Evolutionary conservation across 2,797 vertebrate species (phyloP).

Genomic region (Lagodon rhomboides): DNA sequence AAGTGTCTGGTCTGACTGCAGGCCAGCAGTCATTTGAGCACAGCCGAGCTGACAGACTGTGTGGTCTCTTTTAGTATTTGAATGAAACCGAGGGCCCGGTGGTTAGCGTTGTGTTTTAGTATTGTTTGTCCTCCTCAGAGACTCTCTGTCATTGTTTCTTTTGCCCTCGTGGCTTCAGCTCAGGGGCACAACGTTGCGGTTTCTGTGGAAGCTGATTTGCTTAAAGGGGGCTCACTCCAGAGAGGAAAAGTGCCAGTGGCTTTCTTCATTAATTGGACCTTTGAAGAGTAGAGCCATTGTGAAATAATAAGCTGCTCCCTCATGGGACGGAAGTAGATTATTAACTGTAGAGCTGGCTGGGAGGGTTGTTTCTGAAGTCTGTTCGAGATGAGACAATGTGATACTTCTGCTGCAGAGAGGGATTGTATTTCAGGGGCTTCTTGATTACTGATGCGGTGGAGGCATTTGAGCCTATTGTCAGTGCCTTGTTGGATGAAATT

Average conservation of each 20-base stretch:
- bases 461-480: slow-evolving; percentile 14
- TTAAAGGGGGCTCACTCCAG: slow-evolving; percentile 54
- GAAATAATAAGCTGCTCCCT: slow-evolving; percentile 67
- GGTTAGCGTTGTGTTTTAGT: slow-evolving; percentile 27
- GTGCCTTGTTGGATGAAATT: slow-evolving; percentile 6
- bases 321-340: slow-evolving; percentile 62
- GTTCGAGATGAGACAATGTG: slow-evolving; percentile 24
- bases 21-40: slow-evolving; percentile 11
- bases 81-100: not conserved
- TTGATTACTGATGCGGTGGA: slow-evolving; percentile 17
- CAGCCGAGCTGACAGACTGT: not conserved
- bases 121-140: slow-evolving; percentile 28
- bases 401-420: slow-evolving; percentile 24
- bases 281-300: slow-evolving; percentile 62
- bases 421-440: slow-evolving; percentile 29
- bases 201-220: slow-evolving; percentile 74
- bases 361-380: slow-evolving; percentile 31
- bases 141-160: slow-evolving; percentile 44
- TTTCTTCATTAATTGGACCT: slow-evolving; percentile 78
- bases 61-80: slow-evolving; percentile 14
- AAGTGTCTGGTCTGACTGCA: slow-evolving; percentile 28
- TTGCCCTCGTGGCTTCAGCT: slow-evolving; percentile 37
- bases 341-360: slow-evolving; percentile 45
- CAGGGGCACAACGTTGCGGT: slow-evolving; percentile 43
- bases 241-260: slow-evolving; percentile 54